Evolutionary conservation across 2,797 vertebrate species (phyloP), one percentile per base, ranked within the genome.

Genomic region (Carcharodon carcharias): DNA sequence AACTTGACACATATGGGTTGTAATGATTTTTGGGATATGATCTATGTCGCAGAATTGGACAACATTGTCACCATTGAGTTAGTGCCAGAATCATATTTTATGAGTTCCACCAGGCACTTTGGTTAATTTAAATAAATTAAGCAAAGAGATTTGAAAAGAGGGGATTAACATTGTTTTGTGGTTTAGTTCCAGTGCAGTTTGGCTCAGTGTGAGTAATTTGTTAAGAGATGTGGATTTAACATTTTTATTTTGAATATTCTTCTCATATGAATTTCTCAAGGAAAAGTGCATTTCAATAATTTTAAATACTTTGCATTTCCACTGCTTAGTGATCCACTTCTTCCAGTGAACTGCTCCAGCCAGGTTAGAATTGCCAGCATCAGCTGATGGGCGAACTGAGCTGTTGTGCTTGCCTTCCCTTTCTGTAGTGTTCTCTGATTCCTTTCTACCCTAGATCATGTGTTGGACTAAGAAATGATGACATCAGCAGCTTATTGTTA

Each of bases 121-220:
- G 89, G 89, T n/a, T 58, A 77, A 67, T 40, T 73, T 95, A 95
- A 58, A 56, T 77, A 71, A 77, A 71, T 73, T 73, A 95, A 21
- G 16, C 28, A 73, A 95, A 73, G 4, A 73, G 45, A 61, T 91
- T 91, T 95, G n/a, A 31, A 77, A 58, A 28, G n/a, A 16, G 45
- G 93, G 63, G 21, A 50, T 73, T 73, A 35, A 73, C 35, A 31
- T 73, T 95, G 45, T 18, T 65, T 56, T 71, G 26, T 58, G 28
- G 50, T 56, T 77, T 71, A 56, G 45, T 73, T 73, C 3, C 40
- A 71, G 45, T 50, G 65, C 67, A 54, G 93, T 50, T 95, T 50
- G 65, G 14, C 11, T 3, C 23, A 95, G 45, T 71, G 50, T 95
- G 9, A 95, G 14, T 71, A 71, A 73, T 95, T 31, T 61, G 35